A percentile compares a stretch with the other conserved stretches of the same genome.
Evolutionary conservation across 2,888 invertebrate genomes (phyloP).

Genomic region (Apodemia zela): DNA sequence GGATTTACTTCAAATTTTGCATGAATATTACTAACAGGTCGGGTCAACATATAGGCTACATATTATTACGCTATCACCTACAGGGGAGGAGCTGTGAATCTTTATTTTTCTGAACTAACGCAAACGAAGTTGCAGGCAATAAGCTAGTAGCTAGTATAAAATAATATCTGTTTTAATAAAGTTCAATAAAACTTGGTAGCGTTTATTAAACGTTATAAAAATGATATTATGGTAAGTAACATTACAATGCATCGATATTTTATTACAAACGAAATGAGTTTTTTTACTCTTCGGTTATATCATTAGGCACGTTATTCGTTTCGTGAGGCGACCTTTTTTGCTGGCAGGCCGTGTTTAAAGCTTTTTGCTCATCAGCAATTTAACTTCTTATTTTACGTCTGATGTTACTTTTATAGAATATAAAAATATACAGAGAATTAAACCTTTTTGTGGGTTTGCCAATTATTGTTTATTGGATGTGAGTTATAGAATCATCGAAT

Average conservation of each 20-base stretch:
- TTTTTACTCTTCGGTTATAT: conserved; percentile 9
- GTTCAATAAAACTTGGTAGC: neutral
- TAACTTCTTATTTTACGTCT: conserved; percentile 14
- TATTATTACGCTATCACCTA: no score
- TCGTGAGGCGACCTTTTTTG: conserved; percentile 2
- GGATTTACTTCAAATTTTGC: no score
- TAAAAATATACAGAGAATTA: neutral
- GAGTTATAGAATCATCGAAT: no score
- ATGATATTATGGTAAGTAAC: neutral
- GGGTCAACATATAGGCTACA: no score
- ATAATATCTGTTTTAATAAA: neutral
- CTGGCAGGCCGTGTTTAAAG: conserved; percentile 5
- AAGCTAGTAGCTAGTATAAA: no score
- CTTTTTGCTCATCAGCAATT: conserved; percentile 9
- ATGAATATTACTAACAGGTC: no score
- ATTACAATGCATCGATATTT: conserved; percentile 10
- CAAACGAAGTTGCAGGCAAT: no score
- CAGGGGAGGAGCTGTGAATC: no score
- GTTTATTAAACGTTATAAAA: conserved; percentile 10
- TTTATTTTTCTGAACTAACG: no score
- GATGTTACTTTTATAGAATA: conserved; percentile 9
- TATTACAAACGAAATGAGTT: conserved; percentile 2
- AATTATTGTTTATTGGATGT: neutral
- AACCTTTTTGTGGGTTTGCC: neutral
- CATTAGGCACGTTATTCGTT: conserved; percentile 10